A percentile compares a stretch with the other conserved stretches of the same genome.
These are phyloP conservation scores for Tylochromis polylepis DNA, from an alignment of 2,113 vertebrate species.

Conservation along the genomic window DNA sequence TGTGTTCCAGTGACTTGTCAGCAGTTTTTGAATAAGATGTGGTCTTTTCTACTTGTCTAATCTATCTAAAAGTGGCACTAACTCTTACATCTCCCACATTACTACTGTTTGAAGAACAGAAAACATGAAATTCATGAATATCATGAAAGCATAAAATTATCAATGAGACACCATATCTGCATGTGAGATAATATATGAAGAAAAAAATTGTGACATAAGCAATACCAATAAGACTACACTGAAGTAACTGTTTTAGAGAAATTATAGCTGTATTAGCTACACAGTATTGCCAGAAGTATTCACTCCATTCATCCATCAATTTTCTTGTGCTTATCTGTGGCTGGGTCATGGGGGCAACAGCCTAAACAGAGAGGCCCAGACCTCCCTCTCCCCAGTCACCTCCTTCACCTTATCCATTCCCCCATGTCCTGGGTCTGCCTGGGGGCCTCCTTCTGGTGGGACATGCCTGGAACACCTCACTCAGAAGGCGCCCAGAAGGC, in stretches of 20 bases:
- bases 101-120: neutral
- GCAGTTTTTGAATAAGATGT: neutral
- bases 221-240: too few relatives aligned
- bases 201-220: neutral
- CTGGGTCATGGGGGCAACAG: too few relatives aligned
- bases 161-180: neutral
- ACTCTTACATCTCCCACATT: neutral
- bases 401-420: too few relatives aligned
- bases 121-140: neutral
- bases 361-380: too few relatives aligned
- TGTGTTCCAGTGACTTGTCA: neutral
- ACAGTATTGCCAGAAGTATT: too few relatives aligned
- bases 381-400: too few relatives aligned
- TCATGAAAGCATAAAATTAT: neutral
- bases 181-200: neutral
- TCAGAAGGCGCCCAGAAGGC: neutral
- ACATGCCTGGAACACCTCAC: neutral
- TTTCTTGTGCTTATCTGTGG: too few relatives aligned
- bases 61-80: too few relatives aligned
- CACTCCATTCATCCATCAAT: too few relatives aligned
- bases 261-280: too few relatives aligned
- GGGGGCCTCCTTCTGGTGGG: neutral
- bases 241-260: too few relatives aligned
- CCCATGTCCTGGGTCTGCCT: neutral
- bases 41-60: neutral